A percentile compares a stretch with the other conserved stretches of the same genome.
These are phyloP conservation scores for Lottia scabra DNA, from an alignment of 2,888 invertebrate genomes.

Conservation along the genomic window DNA sequence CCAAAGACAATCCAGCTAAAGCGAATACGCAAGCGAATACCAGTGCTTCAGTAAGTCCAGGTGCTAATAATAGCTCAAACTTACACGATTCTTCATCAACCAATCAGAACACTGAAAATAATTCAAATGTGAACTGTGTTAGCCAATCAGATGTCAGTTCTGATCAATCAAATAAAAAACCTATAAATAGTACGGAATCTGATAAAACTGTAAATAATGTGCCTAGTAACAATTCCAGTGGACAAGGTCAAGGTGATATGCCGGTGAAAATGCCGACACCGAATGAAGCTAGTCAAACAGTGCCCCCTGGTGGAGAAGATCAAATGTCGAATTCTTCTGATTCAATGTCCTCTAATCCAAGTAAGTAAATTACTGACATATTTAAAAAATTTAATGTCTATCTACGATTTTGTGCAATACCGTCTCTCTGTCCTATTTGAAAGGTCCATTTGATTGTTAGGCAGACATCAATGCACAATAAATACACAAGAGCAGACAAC, in stretches of 20 bases:
- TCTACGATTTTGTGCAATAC: too few relatives aligned
- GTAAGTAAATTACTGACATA: neutral
- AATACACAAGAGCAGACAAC: too few relatives aligned
- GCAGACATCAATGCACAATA: too few relatives aligned
- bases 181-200: neutral
- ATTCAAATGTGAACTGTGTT: neutral
- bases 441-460: too few relatives aligned
- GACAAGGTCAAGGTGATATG: neutral
- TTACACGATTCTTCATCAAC: neutral
- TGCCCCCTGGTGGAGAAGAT: neutral
- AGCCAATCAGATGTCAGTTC: neutral
- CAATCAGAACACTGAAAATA: neutral
- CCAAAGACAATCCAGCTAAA: slow-evolving; percentile 1
- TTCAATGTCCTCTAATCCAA: slow-evolving; percentile 6
- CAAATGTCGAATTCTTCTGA: slow-evolving; percentile 12
- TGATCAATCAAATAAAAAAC: neutral
- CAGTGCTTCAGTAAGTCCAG: neutral
- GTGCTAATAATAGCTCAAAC: neutral
- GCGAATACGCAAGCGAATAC: neutral
- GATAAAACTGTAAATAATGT: neutral
- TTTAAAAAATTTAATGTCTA: too few relatives aligned
- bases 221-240: neutral
- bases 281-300: slow-evolving; percentile 1
- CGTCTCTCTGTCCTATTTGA: too few relatives aligned
- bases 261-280: neutral